Conservation (phyloP, 2,113 vertebrate genomes). For the Chrysemys picta region DNA sequence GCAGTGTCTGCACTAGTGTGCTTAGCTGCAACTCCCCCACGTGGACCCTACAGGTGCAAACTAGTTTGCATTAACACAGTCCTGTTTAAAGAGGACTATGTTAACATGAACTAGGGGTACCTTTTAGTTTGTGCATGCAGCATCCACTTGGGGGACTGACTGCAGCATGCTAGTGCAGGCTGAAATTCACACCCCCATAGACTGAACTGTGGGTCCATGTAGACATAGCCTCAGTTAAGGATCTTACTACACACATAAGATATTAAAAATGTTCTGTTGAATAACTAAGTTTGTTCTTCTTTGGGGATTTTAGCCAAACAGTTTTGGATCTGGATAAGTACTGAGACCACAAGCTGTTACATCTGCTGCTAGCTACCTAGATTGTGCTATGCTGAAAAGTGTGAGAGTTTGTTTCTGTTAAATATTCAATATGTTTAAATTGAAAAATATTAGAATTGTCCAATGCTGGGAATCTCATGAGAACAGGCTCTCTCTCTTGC, state of each 20-base stretch:
- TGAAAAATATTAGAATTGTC: not conserved
- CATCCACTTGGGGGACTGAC: too few relatives aligned
- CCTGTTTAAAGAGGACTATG: too few relatives aligned
- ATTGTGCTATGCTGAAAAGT: not conserved
- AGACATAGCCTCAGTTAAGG: not conserved
- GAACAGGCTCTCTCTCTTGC: not conserved
- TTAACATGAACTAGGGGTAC: too few relatives aligned
- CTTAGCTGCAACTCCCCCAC: too few relatives aligned
- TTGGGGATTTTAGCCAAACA: not conserved
- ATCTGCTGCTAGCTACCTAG: not conserved
- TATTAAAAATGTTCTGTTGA: not conserved
- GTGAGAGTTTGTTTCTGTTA: too few relatives aligned
- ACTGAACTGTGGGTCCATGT: too few relatives aligned
- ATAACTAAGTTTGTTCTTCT: not conserved
- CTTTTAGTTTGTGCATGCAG: too few relatives aligned
- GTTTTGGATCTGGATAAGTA: not conserved
- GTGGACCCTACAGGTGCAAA: too few relatives aligned
- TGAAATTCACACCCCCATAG: too few relatives aligned
- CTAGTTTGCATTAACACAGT: too few relatives aligned
- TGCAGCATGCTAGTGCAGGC: too few relatives aligned
- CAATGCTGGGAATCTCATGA: not conserved
- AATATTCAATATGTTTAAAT: not conserved
- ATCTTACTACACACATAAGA: not conserved
- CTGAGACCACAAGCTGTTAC: not conserved
- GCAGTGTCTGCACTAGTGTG: too few relatives aligned